Conservation (phyloP, 2,797 vertebrate genomes). For the Brachyrhaphis roseni region DNA sequence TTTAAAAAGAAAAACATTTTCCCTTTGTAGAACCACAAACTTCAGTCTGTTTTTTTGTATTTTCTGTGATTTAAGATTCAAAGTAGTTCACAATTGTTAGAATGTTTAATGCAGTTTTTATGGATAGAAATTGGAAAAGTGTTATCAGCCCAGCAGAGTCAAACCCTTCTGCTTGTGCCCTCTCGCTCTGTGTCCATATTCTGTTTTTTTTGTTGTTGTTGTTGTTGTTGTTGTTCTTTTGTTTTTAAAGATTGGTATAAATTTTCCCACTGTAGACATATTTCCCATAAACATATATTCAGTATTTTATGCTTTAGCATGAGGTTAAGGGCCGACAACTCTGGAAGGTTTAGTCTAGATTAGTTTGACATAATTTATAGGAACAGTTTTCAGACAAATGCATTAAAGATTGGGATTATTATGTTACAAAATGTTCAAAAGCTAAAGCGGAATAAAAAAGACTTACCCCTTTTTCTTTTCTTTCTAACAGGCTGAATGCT, state of each 20-base stretch:
- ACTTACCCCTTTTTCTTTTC: constrained; percentile 41
- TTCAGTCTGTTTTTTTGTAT: background rate
- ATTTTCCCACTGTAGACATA: background rate
- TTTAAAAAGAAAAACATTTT: background rate
- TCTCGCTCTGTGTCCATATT: background rate
- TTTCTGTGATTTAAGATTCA: background rate
- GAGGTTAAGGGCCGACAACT: background rate
- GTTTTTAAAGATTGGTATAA: background rate
- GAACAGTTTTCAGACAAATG: background rate
- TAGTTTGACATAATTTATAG: background rate
- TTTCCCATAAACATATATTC: background rate
- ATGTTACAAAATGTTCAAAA: background rate
- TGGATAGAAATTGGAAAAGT: background rate
- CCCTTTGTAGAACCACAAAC: constrained; percentile 2
- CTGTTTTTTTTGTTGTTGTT: background rate
- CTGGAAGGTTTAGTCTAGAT: background rate
- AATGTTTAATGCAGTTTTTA: background rate
- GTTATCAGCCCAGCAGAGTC: background rate
- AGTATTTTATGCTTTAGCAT: background rate
- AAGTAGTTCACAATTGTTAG: background rate
- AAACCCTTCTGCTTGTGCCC: background rate
- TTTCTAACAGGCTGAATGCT: constrained; percentile 58
- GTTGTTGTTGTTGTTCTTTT: too few species aligned
- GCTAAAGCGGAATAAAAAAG: constrained; percentile 12
- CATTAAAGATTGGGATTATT: background rate